These are phyloP conservation scores for Lapara coniferarum DNA, from an alignment of 2,888 invertebrate genomes.

Conservation along the genomic window DNA sequence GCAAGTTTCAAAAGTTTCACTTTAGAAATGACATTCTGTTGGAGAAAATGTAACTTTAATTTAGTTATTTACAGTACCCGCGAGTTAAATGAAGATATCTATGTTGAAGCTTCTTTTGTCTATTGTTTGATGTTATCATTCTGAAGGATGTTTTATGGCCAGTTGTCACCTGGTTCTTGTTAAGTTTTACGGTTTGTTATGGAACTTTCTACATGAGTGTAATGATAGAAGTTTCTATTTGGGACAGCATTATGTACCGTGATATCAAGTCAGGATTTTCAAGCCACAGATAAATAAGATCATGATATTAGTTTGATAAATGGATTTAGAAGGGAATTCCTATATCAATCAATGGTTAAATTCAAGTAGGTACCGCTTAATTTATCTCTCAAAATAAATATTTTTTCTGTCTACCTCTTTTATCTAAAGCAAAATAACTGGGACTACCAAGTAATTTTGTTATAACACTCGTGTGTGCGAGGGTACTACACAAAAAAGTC, in stretches of 20 bases:
- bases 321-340: no score
- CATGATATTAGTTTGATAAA: no score
- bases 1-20: slow-evolving; percentile 11
- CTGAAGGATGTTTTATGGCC: neutral
- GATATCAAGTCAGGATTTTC: no score
- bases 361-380: no score
- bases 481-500: slow-evolving; percentile 8
- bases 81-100: slow-evolving; percentile 14
- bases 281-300: no score
- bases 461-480: neutral
- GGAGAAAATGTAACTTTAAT: slow-evolving; percentile 16
- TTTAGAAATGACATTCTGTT: slow-evolving; percentile 23
- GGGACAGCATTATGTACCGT: no score
- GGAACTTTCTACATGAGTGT: neutral
- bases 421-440: no score
- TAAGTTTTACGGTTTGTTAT: neutral
- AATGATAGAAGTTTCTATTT: neutral
- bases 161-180: neutral
- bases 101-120: slow-evolving; percentile 1
- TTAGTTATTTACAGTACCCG: slow-evolving; percentile 10
- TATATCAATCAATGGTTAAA: no score
- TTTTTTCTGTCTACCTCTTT: neutral
- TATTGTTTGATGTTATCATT: neutral
- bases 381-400: no score
- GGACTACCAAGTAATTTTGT: no score